These are phyloP conservation scores for Octonoba sinensis DNA, from an alignment of 2,888 invertebrate species.

Conservation along the genomic window DNA sequence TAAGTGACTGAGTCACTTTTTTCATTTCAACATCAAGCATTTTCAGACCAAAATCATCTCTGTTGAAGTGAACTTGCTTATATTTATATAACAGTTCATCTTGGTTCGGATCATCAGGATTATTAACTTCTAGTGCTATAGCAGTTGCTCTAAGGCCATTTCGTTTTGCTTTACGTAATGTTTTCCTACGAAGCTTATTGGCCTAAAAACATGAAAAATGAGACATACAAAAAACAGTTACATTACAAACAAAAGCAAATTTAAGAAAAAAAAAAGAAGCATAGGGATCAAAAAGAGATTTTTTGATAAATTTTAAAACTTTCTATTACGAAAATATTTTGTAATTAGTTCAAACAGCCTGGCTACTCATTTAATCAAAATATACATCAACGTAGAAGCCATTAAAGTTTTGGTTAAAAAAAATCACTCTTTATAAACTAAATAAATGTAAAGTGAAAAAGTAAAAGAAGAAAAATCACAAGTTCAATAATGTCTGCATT, in stretches of 20 bases:
- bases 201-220: conserved; percentile 73
- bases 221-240: not conserved
- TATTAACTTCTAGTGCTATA: conserved; percentile 78
- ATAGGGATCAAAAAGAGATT: no score
- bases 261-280: no score
- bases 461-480: no score
- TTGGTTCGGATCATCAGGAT: conserved; percentile 71
- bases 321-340: no score
- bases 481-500: no score
- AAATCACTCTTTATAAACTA: no score
- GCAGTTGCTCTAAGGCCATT: conserved; percentile 78
- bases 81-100: conserved; percentile 77
- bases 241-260: not conserved
- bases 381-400: no score
- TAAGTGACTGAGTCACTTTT: conserved; percentile 82
- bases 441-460: no score
- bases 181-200: conserved; percentile 79
- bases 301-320: no score
- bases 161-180: conserved; percentile 78
- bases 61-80: conserved; percentile 78
- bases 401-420: no score
- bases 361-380: no score
- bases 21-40: conserved; percentile 86
- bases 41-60: conserved; percentile 80
- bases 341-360: no score